These are phyloP conservation scores for Cephalopachus bancanus DNA, from an alignment of 2,797 vertebrate genomes.

Conservation along the genomic window DNA sequence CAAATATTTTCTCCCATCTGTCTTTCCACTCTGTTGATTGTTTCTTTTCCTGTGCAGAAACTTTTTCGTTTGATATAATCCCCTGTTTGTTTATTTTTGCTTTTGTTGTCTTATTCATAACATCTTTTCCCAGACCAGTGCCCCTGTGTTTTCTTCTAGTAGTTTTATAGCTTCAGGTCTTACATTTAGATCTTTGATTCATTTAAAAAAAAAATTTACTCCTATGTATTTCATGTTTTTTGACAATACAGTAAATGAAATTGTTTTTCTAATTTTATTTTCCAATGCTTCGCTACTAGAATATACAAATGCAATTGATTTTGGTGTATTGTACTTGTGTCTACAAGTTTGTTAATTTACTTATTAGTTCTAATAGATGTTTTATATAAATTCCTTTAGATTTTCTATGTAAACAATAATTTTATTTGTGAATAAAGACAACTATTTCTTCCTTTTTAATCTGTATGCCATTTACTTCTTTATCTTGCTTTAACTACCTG, in stretches of 20 bases:
- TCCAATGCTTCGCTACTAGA: conserved; percentile 51
- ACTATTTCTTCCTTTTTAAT: conserved; percentile 4
- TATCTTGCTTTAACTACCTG: background rate
- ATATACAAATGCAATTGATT: conserved; percentile 64
- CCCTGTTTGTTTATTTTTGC: no score
- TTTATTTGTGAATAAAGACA: background rate
- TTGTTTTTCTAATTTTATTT: conserved; percentile 62
- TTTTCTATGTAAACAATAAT: conserved; percentile 43
- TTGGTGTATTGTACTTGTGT: conserved; percentile 22
- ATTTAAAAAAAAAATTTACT: conserved; percentile 31
- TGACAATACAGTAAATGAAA: conserved; percentile 63
- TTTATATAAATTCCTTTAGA: conserved; percentile 11
- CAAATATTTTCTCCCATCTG: no score
- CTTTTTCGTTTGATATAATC: no score
- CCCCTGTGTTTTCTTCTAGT: no score
- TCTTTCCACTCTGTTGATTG: no score
- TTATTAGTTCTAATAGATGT: conserved; percentile 46
- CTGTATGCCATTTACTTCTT: background rate
- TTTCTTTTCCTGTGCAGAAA: no score
- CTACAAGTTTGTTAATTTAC: conserved; percentile 44
- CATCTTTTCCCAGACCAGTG: no score
- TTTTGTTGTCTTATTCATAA: no score
- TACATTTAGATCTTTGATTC: no score
- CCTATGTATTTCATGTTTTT: conserved; percentile 60
- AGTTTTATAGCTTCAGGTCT: no score